Conservation (phyloP, 2,113 vertebrate genomes). For the Hydrolagus affinis region DNA sequence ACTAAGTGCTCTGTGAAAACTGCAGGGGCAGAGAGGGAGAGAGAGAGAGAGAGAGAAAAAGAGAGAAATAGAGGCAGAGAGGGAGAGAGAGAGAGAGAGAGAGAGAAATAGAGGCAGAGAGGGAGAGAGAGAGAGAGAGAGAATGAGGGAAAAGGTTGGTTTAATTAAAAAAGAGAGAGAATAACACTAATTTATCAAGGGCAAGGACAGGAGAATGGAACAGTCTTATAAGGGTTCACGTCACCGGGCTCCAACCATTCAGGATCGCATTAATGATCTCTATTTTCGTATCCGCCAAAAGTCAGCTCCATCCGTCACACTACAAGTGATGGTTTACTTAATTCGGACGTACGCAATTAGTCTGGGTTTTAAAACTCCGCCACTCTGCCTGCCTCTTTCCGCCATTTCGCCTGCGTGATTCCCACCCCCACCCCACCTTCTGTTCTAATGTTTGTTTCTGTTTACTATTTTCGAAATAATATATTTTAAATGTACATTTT, state of each 20-base stretch:
- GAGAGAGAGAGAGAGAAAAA: too few species aligned
- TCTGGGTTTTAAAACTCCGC: constrained; percentile 80
- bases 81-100: background rate
- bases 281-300: constrained; percentile 99
- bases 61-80: background rate
- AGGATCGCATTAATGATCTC: constrained; percentile 94
- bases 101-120: background rate
- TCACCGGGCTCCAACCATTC: constrained; percentile 61
- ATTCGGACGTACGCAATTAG: constrained; percentile 99
- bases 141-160: constrained; percentile 40
- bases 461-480: too few species aligned
- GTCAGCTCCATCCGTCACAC: constrained; percentile 99
- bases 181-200: constrained; percentile 50
- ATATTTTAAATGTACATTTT: constrained; percentile 60
- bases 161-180: constrained; percentile 38
- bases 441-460: constrained; percentile 69
- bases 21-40: background rate
- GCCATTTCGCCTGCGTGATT: too few species aligned
- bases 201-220: constrained; percentile 50
- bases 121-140: background rate
- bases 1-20: background rate
- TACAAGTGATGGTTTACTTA: constrained; percentile 99
- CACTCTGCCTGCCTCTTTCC: constrained; percentile 89
- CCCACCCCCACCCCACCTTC: constrained; percentile 65
- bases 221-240: constrained; percentile 60